These are phyloP conservation scores for Cryptus viduatorius DNA, from an alignment of 2,888 invertebrate genomes.

Conservation along the genomic window DNA sequence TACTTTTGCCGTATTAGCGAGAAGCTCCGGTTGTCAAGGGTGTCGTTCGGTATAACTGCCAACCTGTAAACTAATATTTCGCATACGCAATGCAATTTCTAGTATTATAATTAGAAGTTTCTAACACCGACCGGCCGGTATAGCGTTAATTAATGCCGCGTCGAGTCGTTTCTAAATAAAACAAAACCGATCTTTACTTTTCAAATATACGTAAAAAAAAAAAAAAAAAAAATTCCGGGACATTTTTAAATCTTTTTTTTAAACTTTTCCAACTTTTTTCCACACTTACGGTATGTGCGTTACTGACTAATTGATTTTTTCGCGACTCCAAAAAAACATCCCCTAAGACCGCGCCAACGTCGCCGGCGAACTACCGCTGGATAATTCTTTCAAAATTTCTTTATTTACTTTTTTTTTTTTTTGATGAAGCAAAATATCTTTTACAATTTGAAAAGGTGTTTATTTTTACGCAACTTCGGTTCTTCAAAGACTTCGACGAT, in stretches of 20 bases:
- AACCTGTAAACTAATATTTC: slow-evolving; percentile 6
- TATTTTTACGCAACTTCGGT: background rate
- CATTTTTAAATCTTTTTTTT: too few relatives aligned
- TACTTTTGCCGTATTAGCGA: background rate
- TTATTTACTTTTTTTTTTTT: background rate
- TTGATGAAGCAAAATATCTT: background rate
- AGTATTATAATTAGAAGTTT: background rate
- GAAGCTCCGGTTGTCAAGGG: background rate
- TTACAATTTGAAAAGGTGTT: background rate
- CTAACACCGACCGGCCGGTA: background rate
- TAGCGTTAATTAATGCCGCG: background rate
- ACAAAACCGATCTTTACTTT: background rate
- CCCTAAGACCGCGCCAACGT: too few relatives aligned
- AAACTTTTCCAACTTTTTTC: too few relatives aligned
- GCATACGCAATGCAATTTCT: background rate
- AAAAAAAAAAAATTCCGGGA: too few relatives aligned
- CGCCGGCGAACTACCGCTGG: too few relatives aligned
- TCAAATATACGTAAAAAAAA: too few relatives aligned
- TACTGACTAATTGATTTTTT: too few relatives aligned
- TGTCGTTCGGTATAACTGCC: background rate
- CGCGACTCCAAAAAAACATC: too few relatives aligned
- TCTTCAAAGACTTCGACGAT: background rate
- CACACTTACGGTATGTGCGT: too few relatives aligned
- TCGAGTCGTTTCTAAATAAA: background rate
- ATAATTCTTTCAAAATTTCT: too few relatives aligned